Evolutionary conservation across 2,888 invertebrate species (phyloP), one percentile per base, ranked within the genome.

Genomic region (Parnassius smintheus): DNA sequence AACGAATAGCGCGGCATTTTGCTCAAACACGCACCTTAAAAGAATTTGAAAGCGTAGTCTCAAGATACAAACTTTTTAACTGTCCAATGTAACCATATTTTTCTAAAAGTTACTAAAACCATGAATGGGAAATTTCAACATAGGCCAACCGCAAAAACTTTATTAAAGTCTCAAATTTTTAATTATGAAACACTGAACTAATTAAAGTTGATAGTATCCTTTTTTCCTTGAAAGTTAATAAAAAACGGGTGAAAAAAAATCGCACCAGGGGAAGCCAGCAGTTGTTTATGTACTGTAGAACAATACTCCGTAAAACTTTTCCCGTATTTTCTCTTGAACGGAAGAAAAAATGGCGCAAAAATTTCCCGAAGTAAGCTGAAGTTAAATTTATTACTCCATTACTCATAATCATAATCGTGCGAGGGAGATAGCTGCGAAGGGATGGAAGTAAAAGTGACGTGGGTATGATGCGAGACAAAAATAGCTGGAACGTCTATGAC

Each of bases 331-430:
- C 66, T 62, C 62, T 66, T 61, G 70, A 68, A 70, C 65, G 25
- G 51, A 53, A 65, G 65, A 63, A 69, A 67, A 70, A 66, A 60
- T 59, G 66, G 64, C 65, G 56, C 67, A 72, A 68, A 66, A 73
- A 71, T 72, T 70, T 72, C 71, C 65, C 66, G 68, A 71, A 71
- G 69, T 71, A 71, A 68, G 70, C 71, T 72, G 70, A 72, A 74
- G 71, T 74, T 73, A 71, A 75, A 74, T 75, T 74, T 75, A 83
- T 75, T 74, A 72, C 72, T 65, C 76, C 73, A 85, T 86, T 82
- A 80, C 74, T 85, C 81, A 82, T 82, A 83, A 80, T 81, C 77
- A 82, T 81, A 77, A 82, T 80, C 78, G 78, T 77, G 70, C 56
- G 72, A 78, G 68, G 49, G 75, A 74, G 76, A 75, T 62, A 69